Evolutionary conservation across 2,888 invertebrate genomes (phyloP).

Genomic region (Lomographa bimaculata): DNA sequence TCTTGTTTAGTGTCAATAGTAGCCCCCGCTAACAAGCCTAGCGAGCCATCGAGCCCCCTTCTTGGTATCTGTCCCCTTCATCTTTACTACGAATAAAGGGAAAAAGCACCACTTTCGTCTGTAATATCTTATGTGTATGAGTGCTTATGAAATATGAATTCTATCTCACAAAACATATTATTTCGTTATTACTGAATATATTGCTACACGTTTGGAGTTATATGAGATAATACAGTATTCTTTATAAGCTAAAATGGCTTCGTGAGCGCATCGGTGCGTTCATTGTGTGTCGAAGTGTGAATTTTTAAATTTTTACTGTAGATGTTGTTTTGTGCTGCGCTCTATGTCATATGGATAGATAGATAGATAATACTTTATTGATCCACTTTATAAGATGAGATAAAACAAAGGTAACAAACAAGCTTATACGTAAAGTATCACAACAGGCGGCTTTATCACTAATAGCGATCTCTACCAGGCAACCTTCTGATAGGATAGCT

Average conservation of each 20-base stretch:
- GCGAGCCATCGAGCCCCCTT: slow-evolving; percentile 57
- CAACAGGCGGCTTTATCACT: no score
- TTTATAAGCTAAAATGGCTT: slow-evolving; percentile 50
- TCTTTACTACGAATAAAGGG: slow-evolving; percentile 74
- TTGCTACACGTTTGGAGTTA: slow-evolving; percentile 67
- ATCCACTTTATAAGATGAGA: no score
- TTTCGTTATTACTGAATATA: slow-evolving; percentile 77
- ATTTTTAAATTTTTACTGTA: slow-evolving; percentile 8
- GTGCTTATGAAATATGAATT: slow-evolving; percentile 81
- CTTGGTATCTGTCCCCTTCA: slow-evolving; percentile 54
- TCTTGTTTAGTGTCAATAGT: slow-evolving; percentile 3
- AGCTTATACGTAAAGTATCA: no score
- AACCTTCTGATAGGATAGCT: no score
- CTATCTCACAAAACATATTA: slow-evolving; percentile 78
- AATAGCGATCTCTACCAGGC: no score
- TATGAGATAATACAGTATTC: slow-evolving; percentile 55
- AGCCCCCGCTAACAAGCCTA: slow-evolving; percentile 11
- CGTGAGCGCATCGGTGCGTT: slow-evolving; percentile 39
- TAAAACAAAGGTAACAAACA: no score
- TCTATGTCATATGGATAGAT: no score
- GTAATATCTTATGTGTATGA: slow-evolving; percentile 75
- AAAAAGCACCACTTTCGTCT: slow-evolving; percentile 63
- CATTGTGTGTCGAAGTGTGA: slow-evolving; percentile 29
- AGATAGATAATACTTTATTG: no score
- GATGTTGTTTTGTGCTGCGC: no score